Conservation (phyloP, 2,888 invertebrate species). For the Dolichomitus sp. region DNA sequence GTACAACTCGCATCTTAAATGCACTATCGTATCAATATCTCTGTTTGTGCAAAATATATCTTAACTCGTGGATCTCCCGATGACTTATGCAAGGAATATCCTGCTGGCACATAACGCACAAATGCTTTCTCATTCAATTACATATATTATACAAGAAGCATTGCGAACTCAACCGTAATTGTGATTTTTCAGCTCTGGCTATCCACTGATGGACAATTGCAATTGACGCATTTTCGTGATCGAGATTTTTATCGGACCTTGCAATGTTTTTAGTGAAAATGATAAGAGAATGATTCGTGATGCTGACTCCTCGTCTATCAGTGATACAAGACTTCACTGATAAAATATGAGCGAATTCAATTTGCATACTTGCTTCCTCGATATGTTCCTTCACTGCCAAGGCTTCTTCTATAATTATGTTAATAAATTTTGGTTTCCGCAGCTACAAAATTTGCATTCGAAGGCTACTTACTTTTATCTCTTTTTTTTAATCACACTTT, state of each 20-base stretch:
- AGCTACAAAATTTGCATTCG: neutral
- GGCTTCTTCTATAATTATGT: neutral
- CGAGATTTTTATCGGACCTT: neutral
- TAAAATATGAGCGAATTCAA: neutral
- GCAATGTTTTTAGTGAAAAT: neutral
- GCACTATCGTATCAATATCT: constrained; percentile 3
- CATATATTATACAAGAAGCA: neutral
- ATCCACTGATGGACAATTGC: neutral
- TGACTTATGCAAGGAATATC: constrained; percentile 28
- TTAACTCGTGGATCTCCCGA: constrained; percentile 23
- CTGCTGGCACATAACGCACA: constrained; percentile 1
- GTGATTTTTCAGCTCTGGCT: neutral
- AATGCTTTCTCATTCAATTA: constrained; percentile 5
- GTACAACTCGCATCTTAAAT: constrained; percentile 7
- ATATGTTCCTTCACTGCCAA: neutral
- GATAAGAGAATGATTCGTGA: neutral
- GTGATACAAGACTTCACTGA: neutral
- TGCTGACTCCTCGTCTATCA: neutral
- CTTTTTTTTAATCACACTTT: too few relatives aligned
- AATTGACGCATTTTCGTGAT: neutral
- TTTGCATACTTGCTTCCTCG: constrained; percentile 1
- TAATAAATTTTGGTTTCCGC: neutral
- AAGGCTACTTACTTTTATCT: neutral
- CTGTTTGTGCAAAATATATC: constrained; percentile 26
- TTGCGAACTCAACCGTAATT: neutral